Base-by-base conservation (phyloP, 2,888 invertebrate genomes). In the Netelia virgata region DNA sequence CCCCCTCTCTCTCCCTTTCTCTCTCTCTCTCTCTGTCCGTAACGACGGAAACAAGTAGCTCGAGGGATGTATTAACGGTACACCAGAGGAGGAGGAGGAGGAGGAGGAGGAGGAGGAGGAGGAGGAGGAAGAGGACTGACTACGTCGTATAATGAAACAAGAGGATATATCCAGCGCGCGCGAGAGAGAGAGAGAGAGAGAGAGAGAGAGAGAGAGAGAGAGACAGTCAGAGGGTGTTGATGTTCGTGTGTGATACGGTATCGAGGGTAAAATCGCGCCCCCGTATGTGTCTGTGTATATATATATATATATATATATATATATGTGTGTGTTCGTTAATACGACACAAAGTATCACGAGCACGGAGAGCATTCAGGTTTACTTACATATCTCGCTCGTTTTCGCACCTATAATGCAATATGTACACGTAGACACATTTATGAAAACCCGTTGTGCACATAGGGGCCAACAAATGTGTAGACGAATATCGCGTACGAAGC, bases 41-140 rank as follows among this genome's bases (percentile, higher is more conserved):
- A 57, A 57, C 57, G 57, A 47, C 75, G 55, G n/a, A 3, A 11
- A 66, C 55, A 41, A 57, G 72, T 66, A 57, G 75, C 57, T 59
- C 57, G 57, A 16, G 43, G 23, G 69, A 10, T 66, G 43, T 66
- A 66, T 66, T 66, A 66, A 55, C 63, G 69, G 0, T 55, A 69
- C 55, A 10, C 10, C 36, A 36, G 36, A 6, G 36, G 5, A 36
- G 36, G n/a, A n/a, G n/a, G n/a, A n/a, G n/a, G n/a, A n/a, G n/a
- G n/a, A n/a, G n/a, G n/a, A n/a, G n/a, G n/a, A n/a, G n/a, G n/a
- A n/a, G n/a, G n/a, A n/a, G n/a, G n/a, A n/a, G n/a, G n/a, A n/a
- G n/a, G 23, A 23, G 23, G 23, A 23, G 36, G 36, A 36, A 6
- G 36, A 36, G 36, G 6, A 6, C 36, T 36, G 16, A 3, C 23